A percentile compares a stretch with the other conserved stretches of the same genome.
These are phyloP conservation scores for Rhamnusium bicolor DNA, from an alignment of 2,888 invertebrate genomes.

Conservation along the genomic window DNA sequence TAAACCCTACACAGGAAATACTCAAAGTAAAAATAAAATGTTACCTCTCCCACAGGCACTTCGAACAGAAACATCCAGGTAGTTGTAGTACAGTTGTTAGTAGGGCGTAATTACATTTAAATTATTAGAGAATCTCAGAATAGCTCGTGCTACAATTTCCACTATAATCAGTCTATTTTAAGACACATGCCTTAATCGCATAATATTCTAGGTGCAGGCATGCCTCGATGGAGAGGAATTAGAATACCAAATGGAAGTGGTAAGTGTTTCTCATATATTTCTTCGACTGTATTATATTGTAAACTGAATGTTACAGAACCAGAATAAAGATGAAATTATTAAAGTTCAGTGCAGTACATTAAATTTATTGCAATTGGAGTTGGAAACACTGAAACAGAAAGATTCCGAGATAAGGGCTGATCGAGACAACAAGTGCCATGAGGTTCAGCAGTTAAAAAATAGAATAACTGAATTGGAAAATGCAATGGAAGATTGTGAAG, in stretches of 20 bases:
- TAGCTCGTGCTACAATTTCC: not conserved
- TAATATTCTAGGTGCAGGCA: conserved; percentile 49
- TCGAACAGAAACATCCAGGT: too few relatives aligned
- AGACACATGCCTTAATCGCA: conserved; percentile 28
- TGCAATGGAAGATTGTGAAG: conserved; percentile 60
- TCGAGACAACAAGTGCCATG: conserved; percentile 51
- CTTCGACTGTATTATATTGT: not conserved
- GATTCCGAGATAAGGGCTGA: conserved; percentile 53
- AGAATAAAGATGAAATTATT: conserved; percentile 58
- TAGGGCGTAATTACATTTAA: not conserved
- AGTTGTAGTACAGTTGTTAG: too few relatives aligned
- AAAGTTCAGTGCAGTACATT: conserved; percentile 55
- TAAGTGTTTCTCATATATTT: conserved; percentile 22
- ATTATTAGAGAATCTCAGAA: not conserved
- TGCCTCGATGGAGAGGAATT: conserved; percentile 41
- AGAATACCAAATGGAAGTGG: conserved; percentile 45
- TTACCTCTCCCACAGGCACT: not conserved
- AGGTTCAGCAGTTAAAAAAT: conserved; percentile 60
- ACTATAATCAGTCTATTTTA: conserved; percentile 32
- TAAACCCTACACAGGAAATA: too few relatives aligned
- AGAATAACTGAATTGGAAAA: conserved; percentile 61
- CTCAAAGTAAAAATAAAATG: not conserved
- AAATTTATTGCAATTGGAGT: conserved; percentile 56
- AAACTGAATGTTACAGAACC: conserved; percentile 25
- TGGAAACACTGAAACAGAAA: conserved; percentile 51